Evolutionary conservation across 2,113 vertebrate species (phyloP).

Genomic region (Thalassarche chlororhynchos): DNA sequence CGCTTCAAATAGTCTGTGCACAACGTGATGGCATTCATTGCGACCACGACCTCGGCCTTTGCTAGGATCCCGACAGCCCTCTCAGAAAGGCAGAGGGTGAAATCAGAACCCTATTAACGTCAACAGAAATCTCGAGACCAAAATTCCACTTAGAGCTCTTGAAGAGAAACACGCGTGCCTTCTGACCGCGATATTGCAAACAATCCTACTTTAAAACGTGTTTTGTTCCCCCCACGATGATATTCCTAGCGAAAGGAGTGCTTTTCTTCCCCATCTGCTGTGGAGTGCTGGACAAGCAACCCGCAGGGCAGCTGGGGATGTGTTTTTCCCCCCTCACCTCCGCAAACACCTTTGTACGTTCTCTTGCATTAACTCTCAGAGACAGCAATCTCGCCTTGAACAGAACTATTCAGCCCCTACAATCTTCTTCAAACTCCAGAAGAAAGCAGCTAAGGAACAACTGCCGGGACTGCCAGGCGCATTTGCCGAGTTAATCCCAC

Average conservation of each 20-base stretch:
- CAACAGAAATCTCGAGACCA: background rate
- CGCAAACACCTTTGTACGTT: too few relatives aligned
- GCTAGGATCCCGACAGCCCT: background rate
- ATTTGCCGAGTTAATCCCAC: background rate
- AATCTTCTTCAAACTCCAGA: background rate
- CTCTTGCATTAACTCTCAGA: background rate
- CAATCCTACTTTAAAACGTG: too few relatives aligned
- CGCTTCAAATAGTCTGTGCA: rapidly evolving
- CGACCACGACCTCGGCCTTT: background rate
- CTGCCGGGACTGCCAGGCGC: too few relatives aligned
- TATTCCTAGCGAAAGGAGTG: too few relatives aligned
- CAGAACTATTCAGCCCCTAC: background rate
- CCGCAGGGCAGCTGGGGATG: background rate
- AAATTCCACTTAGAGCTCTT: background rate
- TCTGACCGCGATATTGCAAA: background rate
- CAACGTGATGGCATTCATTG: background rate
- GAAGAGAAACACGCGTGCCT: background rate
- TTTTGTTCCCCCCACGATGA: too few relatives aligned
- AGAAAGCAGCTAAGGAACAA: too few relatives aligned
- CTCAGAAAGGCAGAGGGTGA: background rate
- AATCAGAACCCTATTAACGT: rapidly evolving
- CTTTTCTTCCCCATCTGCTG: background rate
- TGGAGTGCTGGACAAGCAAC: background rate
- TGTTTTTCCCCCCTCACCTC: background rate
- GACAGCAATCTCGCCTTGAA: background rate